A percentile compares a stretch with the other conserved stretches of the same genome.
These are phyloP conservation scores for Hippoglossus stenolepis DNA, from an alignment of 2,113 vertebrate genomes.

Conservation along the genomic window DNA sequence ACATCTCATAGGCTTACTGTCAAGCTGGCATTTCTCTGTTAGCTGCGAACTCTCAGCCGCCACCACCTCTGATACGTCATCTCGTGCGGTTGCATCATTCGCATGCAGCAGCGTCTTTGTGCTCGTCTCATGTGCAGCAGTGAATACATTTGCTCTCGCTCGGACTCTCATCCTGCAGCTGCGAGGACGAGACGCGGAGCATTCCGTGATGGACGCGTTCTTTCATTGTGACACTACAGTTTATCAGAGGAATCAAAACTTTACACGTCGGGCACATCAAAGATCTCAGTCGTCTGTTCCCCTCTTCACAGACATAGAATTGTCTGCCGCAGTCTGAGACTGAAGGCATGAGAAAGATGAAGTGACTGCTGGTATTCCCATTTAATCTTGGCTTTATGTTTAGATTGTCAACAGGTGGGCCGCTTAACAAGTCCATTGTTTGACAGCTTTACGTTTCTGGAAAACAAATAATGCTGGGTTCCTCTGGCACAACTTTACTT, in stretches of 20 bases:
- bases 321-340: constrained; percentile 39
- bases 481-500: background rate
- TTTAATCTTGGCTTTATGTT: constrained; percentile 63
- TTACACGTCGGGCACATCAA: constrained; percentile 40
- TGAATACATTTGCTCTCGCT: constrained; percentile 28
- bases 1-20: constrained; percentile 62
- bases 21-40: constrained; percentile 64
- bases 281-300: constrained; percentile 39
- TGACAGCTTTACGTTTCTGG: constrained; percentile 55
- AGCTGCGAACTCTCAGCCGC: constrained; percentile 33
- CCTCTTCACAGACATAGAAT: constrained; percentile 61
- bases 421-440: constrained; percentile 48
- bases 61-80: constrained; percentile 51
- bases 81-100: constrained; percentile 58
- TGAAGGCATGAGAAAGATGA: constrained; percentile 71
- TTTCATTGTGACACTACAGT: constrained; percentile 45
- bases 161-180: background rate
- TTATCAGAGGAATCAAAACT: constrained; percentile 65
- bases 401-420: constrained; percentile 73
- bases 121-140: background rate
- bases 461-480: constrained; percentile 33
- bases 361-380: constrained; percentile 63
- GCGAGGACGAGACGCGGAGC: constrained; percentile 26
- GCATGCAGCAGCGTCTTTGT: constrained; percentile 33
- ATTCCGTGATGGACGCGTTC: constrained; percentile 29